Evolutionary conservation across 1,140 invertebrate species (phyloP).

Genomic region (Atta cephalotes): DNA sequence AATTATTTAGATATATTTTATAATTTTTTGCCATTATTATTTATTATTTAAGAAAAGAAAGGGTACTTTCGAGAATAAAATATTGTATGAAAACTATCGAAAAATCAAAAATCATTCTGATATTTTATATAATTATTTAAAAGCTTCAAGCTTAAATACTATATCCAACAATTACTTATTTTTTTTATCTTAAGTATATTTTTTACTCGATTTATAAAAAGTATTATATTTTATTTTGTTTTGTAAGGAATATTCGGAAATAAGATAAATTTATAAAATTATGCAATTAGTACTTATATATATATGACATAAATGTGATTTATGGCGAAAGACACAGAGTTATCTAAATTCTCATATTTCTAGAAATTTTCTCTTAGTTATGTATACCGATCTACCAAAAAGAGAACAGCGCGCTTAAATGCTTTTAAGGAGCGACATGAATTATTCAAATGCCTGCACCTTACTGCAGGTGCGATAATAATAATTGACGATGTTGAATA

Average conservation of each 20-base stretch:
- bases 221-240: neutral
- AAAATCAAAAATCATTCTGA: neutral
- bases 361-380: conserved; percentile 50
- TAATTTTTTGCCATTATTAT: neutral
- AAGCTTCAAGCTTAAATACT: neutral
- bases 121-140: conserved; percentile 4
- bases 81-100: neutral
- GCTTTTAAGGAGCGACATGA: conserved; percentile 65
- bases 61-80: neutral
- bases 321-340: conserved; percentile 45
- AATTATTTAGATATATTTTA: conserved; percentile 16
- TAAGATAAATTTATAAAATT: conserved; percentile 13
- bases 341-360: conserved; percentile 42
- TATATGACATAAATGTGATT: conserved; percentile 52
- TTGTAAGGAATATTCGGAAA: neutral
- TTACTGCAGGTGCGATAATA: conserved; percentile 65
- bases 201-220: conserved; percentile 7
- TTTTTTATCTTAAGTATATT: neutral
- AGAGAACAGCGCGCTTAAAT: conserved; percentile 39
- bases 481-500: conserved; percentile 67
- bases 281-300: conserved; percentile 25
- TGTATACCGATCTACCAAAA: conserved; percentile 40
- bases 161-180: neutral
- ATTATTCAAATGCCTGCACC: conserved; percentile 69
- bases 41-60: neutral